Evolutionary conservation across 2,113 vertebrate species (phyloP).

Genomic region (Okapia johnstoni): DNA sequence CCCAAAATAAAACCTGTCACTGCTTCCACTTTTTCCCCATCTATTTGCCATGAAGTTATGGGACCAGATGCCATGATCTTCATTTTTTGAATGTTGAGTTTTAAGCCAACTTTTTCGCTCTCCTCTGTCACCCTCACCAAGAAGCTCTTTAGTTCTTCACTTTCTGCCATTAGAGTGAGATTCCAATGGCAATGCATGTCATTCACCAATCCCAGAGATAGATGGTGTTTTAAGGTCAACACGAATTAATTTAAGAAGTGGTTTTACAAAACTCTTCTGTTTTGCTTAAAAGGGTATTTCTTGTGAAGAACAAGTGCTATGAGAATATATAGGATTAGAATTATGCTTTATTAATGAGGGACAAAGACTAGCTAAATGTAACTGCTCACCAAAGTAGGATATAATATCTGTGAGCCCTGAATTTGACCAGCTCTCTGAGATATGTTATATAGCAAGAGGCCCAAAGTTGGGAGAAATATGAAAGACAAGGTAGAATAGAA

Average conservation of each 20-base stretch:
- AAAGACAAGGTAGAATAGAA: not conserved
- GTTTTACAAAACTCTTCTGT: not conserved
- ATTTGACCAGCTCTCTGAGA: not conserved
- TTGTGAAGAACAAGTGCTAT: not conserved
- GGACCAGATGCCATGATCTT: not conserved
- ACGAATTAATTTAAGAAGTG: not conserved
- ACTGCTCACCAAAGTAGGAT: not conserved
- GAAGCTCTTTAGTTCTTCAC: not conserved
- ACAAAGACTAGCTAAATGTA: not conserved
- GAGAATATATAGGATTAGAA: not conserved
- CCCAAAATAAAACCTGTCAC: not conserved
- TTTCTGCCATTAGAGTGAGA: not conserved
- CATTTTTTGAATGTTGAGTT: not conserved
- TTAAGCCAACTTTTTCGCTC: not conserved
- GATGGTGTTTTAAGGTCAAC: not conserved
- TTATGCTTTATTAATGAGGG: not conserved
- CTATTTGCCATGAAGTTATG: not conserved
- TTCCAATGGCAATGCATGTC: not conserved
- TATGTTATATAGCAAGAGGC: rapidly evolving
- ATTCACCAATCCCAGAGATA: not conserved
- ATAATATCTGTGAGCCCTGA: not conserved
- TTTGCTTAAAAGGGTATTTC: not conserved
- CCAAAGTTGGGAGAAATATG: not conserved
- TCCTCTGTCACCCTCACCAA: not conserved
- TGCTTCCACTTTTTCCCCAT: not conserved